These are phyloP conservation scores for Grammomys surdaster DNA, from an alignment of 2,113 vertebrate genomes.

Conservation along the genomic window DNA sequence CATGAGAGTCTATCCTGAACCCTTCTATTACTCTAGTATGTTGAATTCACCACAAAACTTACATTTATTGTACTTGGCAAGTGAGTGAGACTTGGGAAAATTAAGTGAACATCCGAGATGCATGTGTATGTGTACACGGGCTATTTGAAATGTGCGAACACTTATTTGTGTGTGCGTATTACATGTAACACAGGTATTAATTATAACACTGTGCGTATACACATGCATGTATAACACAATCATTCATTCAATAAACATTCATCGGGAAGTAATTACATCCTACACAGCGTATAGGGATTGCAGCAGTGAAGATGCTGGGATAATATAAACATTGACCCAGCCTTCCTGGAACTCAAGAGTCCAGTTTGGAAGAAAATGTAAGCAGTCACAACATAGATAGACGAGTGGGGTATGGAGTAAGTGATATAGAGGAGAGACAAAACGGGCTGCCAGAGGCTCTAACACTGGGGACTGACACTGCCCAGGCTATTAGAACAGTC, in stretches of 20 bases:
- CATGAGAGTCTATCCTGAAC: not conserved
- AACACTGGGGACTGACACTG: too few species aligned
- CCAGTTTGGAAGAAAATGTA: not conserved
- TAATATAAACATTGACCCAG: too few species aligned
- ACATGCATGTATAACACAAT: not conserved
- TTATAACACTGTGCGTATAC: not conserved
- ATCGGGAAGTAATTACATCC: not conserved
- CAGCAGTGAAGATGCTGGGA: not conserved
- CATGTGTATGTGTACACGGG: not conserved
- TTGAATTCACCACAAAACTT: not conserved
- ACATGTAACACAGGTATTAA: not conserved
- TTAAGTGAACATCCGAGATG: not conserved
- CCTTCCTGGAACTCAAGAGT: not conserved
- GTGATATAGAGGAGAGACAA: not conserved
- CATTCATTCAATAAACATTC: not conserved
- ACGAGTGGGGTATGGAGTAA: not conserved
- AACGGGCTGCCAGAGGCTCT: rapidly evolving
- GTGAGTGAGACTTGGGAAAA: not conserved
- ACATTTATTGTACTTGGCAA: not conserved
- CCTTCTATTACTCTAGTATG: not conserved
- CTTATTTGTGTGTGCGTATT: not conserved
- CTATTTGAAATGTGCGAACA: not conserved
- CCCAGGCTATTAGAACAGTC: not conserved
- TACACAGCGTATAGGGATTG: not conserved
- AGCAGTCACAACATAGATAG: not conserved